Conservation (phyloP, 2,888 invertebrate species). For the Volucella zonaria region DNA sequence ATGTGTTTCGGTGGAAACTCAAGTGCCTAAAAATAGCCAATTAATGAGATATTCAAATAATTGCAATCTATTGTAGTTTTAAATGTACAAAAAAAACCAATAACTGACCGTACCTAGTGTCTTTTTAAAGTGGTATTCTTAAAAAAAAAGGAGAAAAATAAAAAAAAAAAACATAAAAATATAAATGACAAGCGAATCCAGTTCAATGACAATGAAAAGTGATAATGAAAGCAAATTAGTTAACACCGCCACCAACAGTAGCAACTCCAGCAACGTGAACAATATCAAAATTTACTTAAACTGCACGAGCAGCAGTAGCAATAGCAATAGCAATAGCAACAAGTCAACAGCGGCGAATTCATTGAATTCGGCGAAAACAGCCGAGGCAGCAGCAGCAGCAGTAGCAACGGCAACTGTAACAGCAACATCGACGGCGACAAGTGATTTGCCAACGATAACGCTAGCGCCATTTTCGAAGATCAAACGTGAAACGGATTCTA, state of each 20-base stretch:
- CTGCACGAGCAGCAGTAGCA: conserved; percentile 52
- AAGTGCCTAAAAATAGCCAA: conserved; percentile 71
- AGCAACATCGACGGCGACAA: conserved; percentile 46
- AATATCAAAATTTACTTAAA: conserved; percentile 62
- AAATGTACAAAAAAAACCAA: conserved; percentile 62
- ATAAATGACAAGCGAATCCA: conserved; percentile 72
- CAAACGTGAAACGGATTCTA: conserved; percentile 63
- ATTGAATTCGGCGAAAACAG: conserved; percentile 1
- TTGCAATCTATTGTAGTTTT: conserved; percentile 39
- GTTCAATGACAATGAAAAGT: conserved; percentile 74
- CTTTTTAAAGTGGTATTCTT: no score
- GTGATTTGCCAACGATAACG: conserved; percentile 68
- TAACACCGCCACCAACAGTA: conserved; percentile 56
- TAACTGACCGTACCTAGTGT: background rate
- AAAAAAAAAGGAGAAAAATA: no score
- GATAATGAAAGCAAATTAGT: conserved; percentile 74
- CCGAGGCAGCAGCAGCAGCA: conserved; percentile 73
- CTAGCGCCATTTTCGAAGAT: conserved; percentile 73
- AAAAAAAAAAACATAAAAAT: conserved; percentile 34
- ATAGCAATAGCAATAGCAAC: conserved; percentile 35
- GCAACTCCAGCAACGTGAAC: conserved; percentile 37
- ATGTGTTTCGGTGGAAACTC: conserved; percentile 62
- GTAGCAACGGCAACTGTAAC: conserved; percentile 65
- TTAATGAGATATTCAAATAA: conserved; percentile 51
- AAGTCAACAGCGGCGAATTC: conserved; percentile 30